Evolutionary conservation across 2,113 vertebrate species (phyloP), one percentile per base, ranked within the genome.

Genomic region (Onychostoma macrolepis): DNA sequence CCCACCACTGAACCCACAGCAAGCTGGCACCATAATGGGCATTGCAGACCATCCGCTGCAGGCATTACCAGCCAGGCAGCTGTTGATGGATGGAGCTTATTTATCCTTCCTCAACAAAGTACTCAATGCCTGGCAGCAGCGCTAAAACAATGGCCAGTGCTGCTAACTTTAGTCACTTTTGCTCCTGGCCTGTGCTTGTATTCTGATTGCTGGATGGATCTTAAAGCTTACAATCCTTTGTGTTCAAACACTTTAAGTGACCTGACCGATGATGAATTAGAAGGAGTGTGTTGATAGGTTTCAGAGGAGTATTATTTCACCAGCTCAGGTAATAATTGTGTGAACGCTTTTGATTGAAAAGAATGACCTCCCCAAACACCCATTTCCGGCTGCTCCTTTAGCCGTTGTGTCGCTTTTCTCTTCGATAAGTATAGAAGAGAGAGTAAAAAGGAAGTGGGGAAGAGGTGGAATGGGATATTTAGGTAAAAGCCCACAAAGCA

Each of bases 71-170:
- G 81, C 67, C 58, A 71, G 81, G 56, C 67, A 48, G 75, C 26
- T 30, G 43, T 38, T 88, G 81, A 86, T 78, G 71, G 71, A 79
- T 86, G 45, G 26, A 19, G 26, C 81, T 85, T 86, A 45, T 86
- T 86, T 86, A 83, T 74, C 77, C 38, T 72, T 84, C 30, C n/a
- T 79, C 41, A 21, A 48, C 26, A 36, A 83, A 69, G 28, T 67
- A 24, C 80, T 71, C 26, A 50, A 36, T 83, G 21, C 12, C 43
- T 28, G 38, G 77, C 74, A 79, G 65, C 74, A 80, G 28, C 3
- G 19, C 15, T 56, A 30, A n/a, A 79, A 43, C 36, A 33, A n/a
- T 30, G 28, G 58, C 11, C 19, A 28, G 33, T 10, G 15, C 41
- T 43, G 36, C 74, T 71, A 19, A 61, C 36, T 28, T 79, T 1